These are phyloP conservation scores for Ceraclea dissimilis DNA, from an alignment of 2,888 invertebrate genomes.

Conservation along the genomic window DNA sequence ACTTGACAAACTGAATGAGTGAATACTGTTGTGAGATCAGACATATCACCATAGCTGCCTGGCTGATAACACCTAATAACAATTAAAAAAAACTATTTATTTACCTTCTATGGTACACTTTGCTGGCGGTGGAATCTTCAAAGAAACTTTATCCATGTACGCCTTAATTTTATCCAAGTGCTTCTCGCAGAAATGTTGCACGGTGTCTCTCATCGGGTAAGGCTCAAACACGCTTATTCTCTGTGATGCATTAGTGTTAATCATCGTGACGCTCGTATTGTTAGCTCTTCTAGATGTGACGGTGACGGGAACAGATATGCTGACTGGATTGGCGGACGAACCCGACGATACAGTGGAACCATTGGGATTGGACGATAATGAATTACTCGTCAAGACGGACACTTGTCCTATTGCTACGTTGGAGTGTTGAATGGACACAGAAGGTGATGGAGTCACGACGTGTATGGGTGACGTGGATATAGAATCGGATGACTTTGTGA, in stretches of 20 bases:
- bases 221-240: slow-evolving; percentile 83
- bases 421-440: slow-evolving; percentile 41
- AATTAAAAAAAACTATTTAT: background rate
- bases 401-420: slow-evolving; percentile 40
- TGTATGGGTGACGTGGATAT: slow-evolving; percentile 30
- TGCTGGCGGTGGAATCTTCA: slow-evolving; percentile 81
- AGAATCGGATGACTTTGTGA: slow-evolving; percentile 40
- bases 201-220: slow-evolving; percentile 84
- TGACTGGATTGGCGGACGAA: slow-evolving; percentile 34
- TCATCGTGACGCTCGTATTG: slow-evolving; percentile 72
- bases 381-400: slow-evolving; percentile 28
- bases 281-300: slow-evolving; percentile 57
- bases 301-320: slow-evolving; percentile 54
- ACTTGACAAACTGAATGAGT: too few relatives aligned
- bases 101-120: slow-evolving; percentile 89
- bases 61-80: too few relatives aligned
- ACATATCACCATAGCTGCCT: too few relatives aligned
- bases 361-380: slow-evolving; percentile 23
- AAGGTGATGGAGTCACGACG: slow-evolving; percentile 32
- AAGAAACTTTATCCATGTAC: slow-evolving; percentile 82
- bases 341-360: slow-evolving; percentile 25
- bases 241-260: slow-evolving; percentile 51
- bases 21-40: too few relatives aligned
- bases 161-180: slow-evolving; percentile 85
- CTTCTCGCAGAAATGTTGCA: slow-evolving; percentile 94